phyloP scores from a whole-genome alignment of 2,888 invertebrate species.

The Drosophila peninsularis region DNA sequence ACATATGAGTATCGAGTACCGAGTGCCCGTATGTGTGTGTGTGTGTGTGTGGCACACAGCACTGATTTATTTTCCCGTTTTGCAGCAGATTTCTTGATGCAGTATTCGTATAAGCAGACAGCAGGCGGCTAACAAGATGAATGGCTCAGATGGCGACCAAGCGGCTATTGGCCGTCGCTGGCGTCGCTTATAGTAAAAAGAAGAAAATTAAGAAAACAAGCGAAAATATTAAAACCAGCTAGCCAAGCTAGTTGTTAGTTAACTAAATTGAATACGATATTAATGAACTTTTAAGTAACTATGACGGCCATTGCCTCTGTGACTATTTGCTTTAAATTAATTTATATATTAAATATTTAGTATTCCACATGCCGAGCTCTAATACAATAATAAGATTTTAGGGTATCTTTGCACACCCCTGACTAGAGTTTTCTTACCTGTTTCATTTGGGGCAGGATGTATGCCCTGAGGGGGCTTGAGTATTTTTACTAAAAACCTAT shows the following conservation, averaged over 20 bases:
- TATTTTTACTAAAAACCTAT: too few species aligned
- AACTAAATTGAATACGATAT: neutral
- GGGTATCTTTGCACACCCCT: too few species aligned
- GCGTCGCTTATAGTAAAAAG: slow-evolving; percentile 61
- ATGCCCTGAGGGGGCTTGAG: too few species aligned
- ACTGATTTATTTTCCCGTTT: slow-evolving; percentile 84
- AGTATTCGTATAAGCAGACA: slow-evolving; percentile 66
- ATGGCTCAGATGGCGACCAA: slow-evolving; percentile 81
- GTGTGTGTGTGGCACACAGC: slow-evolving; percentile 49
- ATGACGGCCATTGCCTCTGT: neutral
- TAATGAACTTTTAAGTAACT: neutral
- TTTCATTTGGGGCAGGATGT: too few species aligned
- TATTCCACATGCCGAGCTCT: neutral
- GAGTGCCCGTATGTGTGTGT: slow-evolving; percentile 17
- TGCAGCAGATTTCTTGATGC: slow-evolving; percentile 84
- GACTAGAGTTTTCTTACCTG: too few species aligned
- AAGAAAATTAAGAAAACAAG: slow-evolving; percentile 1
- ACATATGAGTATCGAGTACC: slow-evolving; percentile 58
- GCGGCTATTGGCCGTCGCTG: slow-evolving; percentile 64
- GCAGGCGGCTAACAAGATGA: slow-evolving; percentile 79
- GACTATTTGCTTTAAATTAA: neutral
- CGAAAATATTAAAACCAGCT: slow-evolving; percentile 25
- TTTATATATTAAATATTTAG: neutral
- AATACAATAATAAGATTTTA: too few species aligned
- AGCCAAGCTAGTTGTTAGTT: slow-evolving; percentile 5